Evolutionary conservation across 2,888 invertebrate species (phyloP).

Genomic region (Stenodema calcarata): DNA sequence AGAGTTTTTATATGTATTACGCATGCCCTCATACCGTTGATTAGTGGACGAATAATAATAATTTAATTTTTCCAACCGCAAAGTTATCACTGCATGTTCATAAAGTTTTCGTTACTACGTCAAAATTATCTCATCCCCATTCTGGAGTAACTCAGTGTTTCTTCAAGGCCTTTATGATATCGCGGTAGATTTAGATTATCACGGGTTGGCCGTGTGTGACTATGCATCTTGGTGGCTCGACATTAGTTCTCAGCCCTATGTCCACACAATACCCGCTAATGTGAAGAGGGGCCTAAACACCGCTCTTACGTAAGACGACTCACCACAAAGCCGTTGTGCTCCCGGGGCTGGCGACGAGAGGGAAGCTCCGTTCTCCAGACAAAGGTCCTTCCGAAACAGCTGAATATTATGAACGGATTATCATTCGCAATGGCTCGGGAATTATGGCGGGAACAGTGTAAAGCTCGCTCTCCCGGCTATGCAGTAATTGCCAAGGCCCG

Average conservation of each 20-base stretch:
- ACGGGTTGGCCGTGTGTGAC: too few relatives aligned
- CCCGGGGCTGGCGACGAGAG: background rate
- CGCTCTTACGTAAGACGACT: background rate
- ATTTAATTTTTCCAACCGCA: too few relatives aligned
- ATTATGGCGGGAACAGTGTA: background rate
- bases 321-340: constrained; percentile 1
- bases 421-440: constrained; percentile 28
- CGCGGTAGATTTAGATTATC: too few relatives aligned
- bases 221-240: too few relatives aligned
- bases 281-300: background rate
- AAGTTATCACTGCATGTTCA: too few relatives aligned
- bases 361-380: background rate
- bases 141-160: too few relatives aligned
- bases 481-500: constrained; percentile 23
- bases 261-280: background rate
- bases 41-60: too few relatives aligned
- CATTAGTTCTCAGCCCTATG: background rate
- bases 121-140: too few relatives aligned
- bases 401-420: constrained; percentile 43
- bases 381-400: constrained; percentile 43
- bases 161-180: too few relatives aligned
- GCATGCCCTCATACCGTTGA: too few relatives aligned
- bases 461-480: background rate
- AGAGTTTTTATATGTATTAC: too few relatives aligned
- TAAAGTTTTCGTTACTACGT: too few relatives aligned